Evolutionary conservation across 2,888 invertebrate genomes (phyloP).

Genomic region (Microctonus hyperodae): DNA sequence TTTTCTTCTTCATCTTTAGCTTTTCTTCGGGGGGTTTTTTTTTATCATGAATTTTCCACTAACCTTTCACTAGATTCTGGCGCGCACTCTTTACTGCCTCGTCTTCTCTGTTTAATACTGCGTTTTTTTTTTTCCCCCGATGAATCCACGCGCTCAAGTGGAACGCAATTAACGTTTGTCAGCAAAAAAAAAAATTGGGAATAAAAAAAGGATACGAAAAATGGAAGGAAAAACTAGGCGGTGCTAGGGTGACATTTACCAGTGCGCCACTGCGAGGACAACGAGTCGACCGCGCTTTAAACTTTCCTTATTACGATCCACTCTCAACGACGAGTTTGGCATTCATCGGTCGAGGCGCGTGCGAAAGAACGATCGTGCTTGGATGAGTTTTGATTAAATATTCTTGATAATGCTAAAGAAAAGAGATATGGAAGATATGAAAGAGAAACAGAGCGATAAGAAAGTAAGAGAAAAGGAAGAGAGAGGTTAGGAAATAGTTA

Average conservation of each 20-base stretch:
- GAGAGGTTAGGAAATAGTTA: neutral
- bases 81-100: conserved; percentile 6
- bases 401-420: conserved; percentile 12
- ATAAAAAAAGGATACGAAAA: neutral
- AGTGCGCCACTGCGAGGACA: conserved; percentile 28
- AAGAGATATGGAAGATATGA: neutral
- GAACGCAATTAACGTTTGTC: conserved; percentile 56
- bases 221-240: neutral
- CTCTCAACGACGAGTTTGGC: conserved; percentile 14
- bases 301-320: conserved; percentile 47
- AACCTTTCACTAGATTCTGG: neutral
- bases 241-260: conserved; percentile 32
- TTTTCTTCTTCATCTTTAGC: neutral
- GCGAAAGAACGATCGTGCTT: conserved; percentile 5
- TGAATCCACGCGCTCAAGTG: conserved; percentile 45
- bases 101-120: neutral
- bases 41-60: conserved; percentile 20
- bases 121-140: conserved; percentile 27
- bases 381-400: conserved; percentile 32
- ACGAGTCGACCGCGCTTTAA: conserved; percentile 40
- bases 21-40: neutral
- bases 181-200: conserved; percentile 25
- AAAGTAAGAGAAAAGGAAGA: too few species aligned
- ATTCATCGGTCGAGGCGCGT: conserved; percentile 14
- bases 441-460: conserved; percentile 4